phyloP scores from a whole-genome alignment of 2,113 vertebrate species.

The Nyctereutes procyonoides region DNA sequence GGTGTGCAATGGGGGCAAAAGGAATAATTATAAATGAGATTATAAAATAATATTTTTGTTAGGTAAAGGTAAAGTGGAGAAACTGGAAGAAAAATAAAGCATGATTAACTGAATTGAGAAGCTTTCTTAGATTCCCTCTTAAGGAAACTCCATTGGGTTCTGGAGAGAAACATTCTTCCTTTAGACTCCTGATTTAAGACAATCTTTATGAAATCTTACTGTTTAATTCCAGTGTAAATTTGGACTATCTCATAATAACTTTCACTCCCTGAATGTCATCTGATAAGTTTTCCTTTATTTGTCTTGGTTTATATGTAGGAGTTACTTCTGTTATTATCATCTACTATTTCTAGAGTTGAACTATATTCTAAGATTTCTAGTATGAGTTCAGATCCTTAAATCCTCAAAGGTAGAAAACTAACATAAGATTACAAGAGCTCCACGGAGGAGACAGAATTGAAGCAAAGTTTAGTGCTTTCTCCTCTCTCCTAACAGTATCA shows the following conservation, averaged over 20 bases:
- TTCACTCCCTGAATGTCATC: neutral
- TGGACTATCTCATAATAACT: neutral
- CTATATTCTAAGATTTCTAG: neutral
- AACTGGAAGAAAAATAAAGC: neutral
- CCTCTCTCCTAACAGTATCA: neutral
- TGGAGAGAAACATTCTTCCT: neutral
- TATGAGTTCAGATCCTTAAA: neutral
- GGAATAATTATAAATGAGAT: neutral
- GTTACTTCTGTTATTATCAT: neutral
- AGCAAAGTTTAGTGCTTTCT: neutral
- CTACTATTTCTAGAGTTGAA: neutral
- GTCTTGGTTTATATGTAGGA: neutral
- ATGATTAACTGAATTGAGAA: neutral
- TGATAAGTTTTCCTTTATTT: neutral
- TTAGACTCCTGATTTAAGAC: neutral
- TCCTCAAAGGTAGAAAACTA: neutral
- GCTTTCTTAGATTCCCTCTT: neutral
- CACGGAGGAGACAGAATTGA: neutral
- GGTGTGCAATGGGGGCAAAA: neutral
- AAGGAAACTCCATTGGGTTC: neutral
- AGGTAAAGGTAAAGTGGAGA: neutral
- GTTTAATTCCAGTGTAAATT: neutral
- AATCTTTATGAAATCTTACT: neutral
- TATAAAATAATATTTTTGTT: neutral
- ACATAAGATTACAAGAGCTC: neutral